Percentiles rank a stretch among this genome's conserved stretches.
These are phyloP conservation scores for Sphaeridia pumilis DNA, from an alignment of 2,888 invertebrate species.

Conservation along the genomic window DNA sequence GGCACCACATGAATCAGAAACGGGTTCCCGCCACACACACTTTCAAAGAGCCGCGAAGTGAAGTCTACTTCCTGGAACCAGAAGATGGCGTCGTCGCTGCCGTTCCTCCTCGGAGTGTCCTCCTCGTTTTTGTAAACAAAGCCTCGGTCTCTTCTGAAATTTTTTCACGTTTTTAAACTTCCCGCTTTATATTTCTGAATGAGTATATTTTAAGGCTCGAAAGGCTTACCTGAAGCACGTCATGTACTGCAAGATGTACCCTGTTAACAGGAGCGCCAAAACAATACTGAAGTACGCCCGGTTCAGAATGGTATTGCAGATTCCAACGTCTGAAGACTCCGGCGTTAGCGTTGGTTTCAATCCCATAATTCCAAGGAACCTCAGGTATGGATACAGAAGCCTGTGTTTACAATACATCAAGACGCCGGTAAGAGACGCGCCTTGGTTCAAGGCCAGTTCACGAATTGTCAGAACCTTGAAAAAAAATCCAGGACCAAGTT, in stretches of 20 bases:
- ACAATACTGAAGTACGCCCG: slow-evolving; percentile 58
- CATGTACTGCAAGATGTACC: slow-evolving; percentile 66
- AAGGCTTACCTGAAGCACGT: slow-evolving; percentile 63
- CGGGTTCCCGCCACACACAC: slow-evolving; percentile 55
- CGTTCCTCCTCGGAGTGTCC: slow-evolving; percentile 12
- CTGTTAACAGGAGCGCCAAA: slow-evolving; percentile 47
- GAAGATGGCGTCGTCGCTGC: too few relatives aligned
- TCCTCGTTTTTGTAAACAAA: slow-evolving; percentile 49
- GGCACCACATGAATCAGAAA: slow-evolving; percentile 63
- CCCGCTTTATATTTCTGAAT: not conserved
- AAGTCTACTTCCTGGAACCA: slow-evolving; percentile 3
- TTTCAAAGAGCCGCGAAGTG: not conserved
- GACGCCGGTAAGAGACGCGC: slow-evolving; percentile 63
- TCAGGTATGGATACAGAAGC: slow-evolving; percentile 64
- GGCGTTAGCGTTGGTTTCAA: slow-evolving; percentile 53
- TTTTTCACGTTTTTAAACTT: not conserved
- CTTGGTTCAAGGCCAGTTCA: slow-evolving; percentile 54
- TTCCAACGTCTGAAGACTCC: slow-evolving; percentile 51
- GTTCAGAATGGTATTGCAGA: slow-evolving; percentile 50
- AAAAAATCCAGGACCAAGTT: not conserved
- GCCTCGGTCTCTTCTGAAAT: slow-evolving; percentile 56
- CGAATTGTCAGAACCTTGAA: slow-evolving; percentile 7
- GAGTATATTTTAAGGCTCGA: too few relatives aligned
- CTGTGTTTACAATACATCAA: slow-evolving; percentile 70
- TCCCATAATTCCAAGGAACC: slow-evolving; percentile 61